A percentile compares a stretch with the other conserved stretches of the same genome.
Evolutionary conservation across 37 sponge, comb jelly and placozoan genomes (phyloP).

Genomic region (Halisarca cf. caerulea): DNA sequence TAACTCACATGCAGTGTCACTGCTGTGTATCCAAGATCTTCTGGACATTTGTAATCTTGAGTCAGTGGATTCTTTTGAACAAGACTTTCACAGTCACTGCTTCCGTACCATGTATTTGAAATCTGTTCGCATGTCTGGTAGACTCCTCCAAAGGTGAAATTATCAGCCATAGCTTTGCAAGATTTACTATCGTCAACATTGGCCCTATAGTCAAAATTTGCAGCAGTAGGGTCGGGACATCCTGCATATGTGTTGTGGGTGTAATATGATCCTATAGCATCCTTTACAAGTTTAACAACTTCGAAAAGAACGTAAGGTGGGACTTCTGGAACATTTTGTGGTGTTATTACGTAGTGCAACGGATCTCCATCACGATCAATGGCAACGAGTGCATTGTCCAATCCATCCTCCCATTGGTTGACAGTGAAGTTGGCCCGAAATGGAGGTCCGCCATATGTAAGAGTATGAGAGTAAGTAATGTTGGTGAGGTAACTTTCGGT

Average conservation of each 20-base stretch:
- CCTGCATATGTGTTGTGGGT: constrained; percentile 43
- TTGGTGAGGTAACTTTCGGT: constrained; percentile 20
- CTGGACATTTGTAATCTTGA: constrained; percentile 52
- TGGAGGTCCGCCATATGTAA: constrained; percentile 48
- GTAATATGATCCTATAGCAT: constrained; percentile 30
- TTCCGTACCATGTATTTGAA: too few species aligned
- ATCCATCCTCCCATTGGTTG: constrained; percentile 34
- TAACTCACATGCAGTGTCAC: constrained; percentile 52
- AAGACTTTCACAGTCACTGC: background rate
- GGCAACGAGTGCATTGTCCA: constrained; percentile 53
- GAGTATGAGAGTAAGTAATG: constrained; percentile 54
- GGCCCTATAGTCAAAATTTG: constrained; percentile 55
- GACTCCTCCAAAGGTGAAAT: constrained; percentile 51
- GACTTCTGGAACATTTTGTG: constrained; percentile 33
- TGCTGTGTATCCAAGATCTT: constrained; percentile 26
- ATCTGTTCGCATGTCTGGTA: constrained; percentile 40
- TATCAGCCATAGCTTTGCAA: constrained; percentile 27
- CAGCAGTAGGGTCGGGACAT: constrained; percentile 38
- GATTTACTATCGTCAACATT: constrained; percentile 10
- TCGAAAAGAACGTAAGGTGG: background rate
- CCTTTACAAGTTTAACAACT: background rate
- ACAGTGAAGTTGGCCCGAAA: constrained; percentile 26
- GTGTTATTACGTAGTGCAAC: constrained; percentile 33
- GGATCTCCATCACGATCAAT: constrained; percentile 54
- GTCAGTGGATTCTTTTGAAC: constrained; percentile 68